Percentiles rank a stretch among this genome's conserved stretches.
Conservation (phyloP, 2,888 invertebrate genomes). For the Chesias legatella region DNA sequence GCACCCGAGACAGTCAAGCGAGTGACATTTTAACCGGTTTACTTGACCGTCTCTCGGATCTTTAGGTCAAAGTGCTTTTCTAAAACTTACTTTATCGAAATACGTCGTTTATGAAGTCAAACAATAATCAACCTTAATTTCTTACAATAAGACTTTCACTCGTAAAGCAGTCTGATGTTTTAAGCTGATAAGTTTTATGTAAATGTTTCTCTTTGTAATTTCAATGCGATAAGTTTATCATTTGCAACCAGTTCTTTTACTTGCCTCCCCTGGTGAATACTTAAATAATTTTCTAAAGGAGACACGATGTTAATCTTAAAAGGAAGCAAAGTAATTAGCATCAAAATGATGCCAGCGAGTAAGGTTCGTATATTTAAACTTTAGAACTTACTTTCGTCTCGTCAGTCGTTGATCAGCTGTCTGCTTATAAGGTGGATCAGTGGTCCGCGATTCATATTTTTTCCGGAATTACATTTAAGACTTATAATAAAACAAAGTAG, state of each 20-base stretch:
- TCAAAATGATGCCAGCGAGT: slow-evolving; percentile 62
- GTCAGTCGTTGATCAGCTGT: slow-evolving; percentile 48
- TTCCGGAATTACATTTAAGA: slow-evolving; percentile 1
- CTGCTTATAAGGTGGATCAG: slow-evolving; percentile 28
- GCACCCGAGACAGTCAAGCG: too few relatives aligned
- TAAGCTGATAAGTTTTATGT: slow-evolving; percentile 45
- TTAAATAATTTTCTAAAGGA: slow-evolving; percentile 36
- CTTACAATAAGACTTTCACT: not conserved
- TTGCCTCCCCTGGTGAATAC: slow-evolving; percentile 33
- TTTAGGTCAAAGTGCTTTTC: slow-evolving; percentile 47
- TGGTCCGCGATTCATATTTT: slow-evolving; percentile 4
- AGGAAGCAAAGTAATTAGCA: slow-evolving; percentile 61
- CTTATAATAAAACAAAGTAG: not conserved
- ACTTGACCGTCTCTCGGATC: not conserved
- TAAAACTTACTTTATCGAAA: slow-evolving; percentile 4
- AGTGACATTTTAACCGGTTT: too few relatives aligned
- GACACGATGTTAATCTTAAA: slow-evolving; percentile 60
- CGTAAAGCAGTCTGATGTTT: not conserved
- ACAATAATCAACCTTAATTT: slow-evolving; percentile 29
- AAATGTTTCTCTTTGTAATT: slow-evolving; percentile 45
- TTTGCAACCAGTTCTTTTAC: slow-evolving; percentile 39
- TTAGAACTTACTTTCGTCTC: slow-evolving; percentile 19
- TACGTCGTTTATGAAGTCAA: not conserved
- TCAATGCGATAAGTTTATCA: slow-evolving; percentile 46
- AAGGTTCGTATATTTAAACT: slow-evolving; percentile 58